Evolutionary conservation across 53 echinoderm and acorn worm species (phyloP).

Genomic region (Paelopatides confundens): DNA sequence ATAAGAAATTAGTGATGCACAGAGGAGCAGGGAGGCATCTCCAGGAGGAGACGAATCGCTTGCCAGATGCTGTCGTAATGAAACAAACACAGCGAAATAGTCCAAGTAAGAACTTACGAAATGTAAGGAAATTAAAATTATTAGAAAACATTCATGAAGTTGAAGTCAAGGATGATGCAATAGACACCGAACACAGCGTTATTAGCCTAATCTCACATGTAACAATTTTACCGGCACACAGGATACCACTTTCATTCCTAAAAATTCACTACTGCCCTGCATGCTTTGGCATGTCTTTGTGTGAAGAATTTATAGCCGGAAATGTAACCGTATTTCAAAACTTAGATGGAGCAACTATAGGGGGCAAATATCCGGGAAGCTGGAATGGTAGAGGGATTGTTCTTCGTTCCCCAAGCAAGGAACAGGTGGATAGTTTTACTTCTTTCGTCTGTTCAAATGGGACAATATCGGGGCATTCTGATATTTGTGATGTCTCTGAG

Average conservation of each 20-base stretch:
- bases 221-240: conserved; percentile 30
- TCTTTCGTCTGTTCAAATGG: conserved; percentile 9
- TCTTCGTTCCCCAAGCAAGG: not conserved
- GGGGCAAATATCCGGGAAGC: not conserved
- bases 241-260: conserved; percentile 69
- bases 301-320: conserved; percentile 82
- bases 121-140: not conserved
- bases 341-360: not conserved
- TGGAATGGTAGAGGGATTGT: conserved; percentile 26
- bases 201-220: conserved; percentile 18
- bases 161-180: not conserved
- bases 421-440: not conserved
- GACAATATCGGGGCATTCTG: not conserved
- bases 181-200: not conserved
- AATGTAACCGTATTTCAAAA: conserved; percentile 65
- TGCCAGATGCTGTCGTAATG: not conserved
- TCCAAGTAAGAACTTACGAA: not conserved
- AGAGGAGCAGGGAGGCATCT: conserved; percentile 23
- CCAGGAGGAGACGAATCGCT: conserved; percentile 1
- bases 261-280: conserved; percentile 80
- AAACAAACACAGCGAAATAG: not conserved
- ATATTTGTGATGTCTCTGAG: not conserved
- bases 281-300: conserved; percentile 75
- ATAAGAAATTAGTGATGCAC: not conserved
- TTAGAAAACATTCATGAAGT: not conserved